Percentiles rank a stretch among this genome's conserved stretches.
Conservation (phyloP, 2,888 invertebrate species). For the Xestia ashworthii region DNA sequence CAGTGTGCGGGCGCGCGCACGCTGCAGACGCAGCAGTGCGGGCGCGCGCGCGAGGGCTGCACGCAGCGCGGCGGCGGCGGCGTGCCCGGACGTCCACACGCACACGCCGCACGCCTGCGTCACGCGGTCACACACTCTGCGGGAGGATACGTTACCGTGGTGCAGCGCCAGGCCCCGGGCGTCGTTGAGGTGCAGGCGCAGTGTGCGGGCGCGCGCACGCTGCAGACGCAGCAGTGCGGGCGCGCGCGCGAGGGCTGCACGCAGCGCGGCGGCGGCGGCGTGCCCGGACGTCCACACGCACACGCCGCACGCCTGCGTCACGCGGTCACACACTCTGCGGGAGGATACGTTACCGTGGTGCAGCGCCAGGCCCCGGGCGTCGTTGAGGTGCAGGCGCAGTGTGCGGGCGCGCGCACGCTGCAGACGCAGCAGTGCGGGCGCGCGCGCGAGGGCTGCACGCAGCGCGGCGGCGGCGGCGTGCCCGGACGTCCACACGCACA, state of each 20-base stretch:
- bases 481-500: constrained; percentile 81
- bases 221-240: constrained; percentile 71
- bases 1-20: constrained; percentile 84
- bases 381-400: constrained; percentile 83
- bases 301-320: constrained; percentile 82
- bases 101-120: constrained; percentile 81
- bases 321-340: constrained; percentile 83
- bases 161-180: constrained; percentile 74
- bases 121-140: constrained; percentile 83
- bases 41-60: constrained; percentile 76
- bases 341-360: no score
- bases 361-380: constrained; percentile 74
- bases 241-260: constrained; percentile 76
- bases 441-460: constrained; percentile 78
- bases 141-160: no score
- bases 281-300: constrained; percentile 80
- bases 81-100: constrained; percentile 79
- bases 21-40: constrained; percentile 69
- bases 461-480: constrained; percentile 74
- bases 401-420: constrained; percentile 76
- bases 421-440: constrained; percentile 70
- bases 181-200: constrained; percentile 80
- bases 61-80: constrained; percentile 77
- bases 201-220: constrained; percentile 80
- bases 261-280: constrained; percentile 76